These are phyloP conservation scores for Chondrosia reniformis DNA, from an alignment of 37 sponge, comb jelly and placozoan genomes.

Conservation along the genomic window DNA sequence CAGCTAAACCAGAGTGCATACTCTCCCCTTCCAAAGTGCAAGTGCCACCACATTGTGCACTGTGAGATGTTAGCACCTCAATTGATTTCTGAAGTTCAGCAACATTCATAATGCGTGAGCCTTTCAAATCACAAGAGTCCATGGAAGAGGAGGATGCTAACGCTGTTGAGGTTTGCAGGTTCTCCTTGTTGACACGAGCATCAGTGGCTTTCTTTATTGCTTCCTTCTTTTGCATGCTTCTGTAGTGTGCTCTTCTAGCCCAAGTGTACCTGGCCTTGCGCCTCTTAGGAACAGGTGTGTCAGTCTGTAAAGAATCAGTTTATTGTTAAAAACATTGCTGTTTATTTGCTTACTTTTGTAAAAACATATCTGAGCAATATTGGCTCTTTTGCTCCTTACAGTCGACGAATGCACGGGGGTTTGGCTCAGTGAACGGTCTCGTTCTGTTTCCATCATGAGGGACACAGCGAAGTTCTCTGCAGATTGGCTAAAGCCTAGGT, in stretches of 20 bases:
- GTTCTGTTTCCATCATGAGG: background rate
- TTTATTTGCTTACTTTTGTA: constrained; percentile 1
- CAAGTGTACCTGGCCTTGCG: constrained; percentile 3
- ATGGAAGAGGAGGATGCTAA: background rate
- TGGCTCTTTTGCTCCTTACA: constrained; percentile 7
- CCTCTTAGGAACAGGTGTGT: constrained; percentile 3
- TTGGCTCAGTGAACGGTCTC: background rate
- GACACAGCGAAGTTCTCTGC: constrained; percentile 5
- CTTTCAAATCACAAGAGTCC: background rate
- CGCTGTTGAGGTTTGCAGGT: background rate
- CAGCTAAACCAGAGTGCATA: constrained; percentile 21
- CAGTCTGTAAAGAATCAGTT: constrained; percentile 3
- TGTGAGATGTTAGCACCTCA: constrained; percentile 4
- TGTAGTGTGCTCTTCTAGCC: background rate
- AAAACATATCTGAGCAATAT: background rate
- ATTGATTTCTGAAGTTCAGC: background rate
- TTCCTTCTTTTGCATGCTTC: background rate
- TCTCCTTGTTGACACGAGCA: background rate
- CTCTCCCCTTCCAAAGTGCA: constrained; percentile 6
- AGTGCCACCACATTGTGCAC: constrained; percentile 30
- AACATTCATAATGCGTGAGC: constrained; percentile 13
- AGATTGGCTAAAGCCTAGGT: background rate
- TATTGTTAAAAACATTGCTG: background rate
- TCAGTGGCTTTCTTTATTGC: background rate
- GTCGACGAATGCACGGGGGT: background rate